phyloP scores from a whole-genome alignment of 2,797 vertebrate genomes.

The Tachyglossus aculeatus region DNA sequence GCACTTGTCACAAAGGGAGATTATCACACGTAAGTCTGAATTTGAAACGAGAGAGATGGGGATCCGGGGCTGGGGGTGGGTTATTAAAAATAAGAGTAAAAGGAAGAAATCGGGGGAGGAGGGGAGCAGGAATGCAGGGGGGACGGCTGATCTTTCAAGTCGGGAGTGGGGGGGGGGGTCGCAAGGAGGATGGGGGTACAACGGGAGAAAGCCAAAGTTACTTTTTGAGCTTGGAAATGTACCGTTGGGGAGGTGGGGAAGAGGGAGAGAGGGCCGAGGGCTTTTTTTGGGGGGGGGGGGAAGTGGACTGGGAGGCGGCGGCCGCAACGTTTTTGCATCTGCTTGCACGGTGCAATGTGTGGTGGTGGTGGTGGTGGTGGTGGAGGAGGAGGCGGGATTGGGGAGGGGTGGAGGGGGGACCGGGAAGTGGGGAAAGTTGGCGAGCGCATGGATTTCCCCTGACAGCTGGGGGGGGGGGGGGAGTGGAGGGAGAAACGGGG shows the following conservation, averaged over 20 bases:
- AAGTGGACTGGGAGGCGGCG: conserved; percentile 27
- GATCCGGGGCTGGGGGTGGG: conserved; percentile 45
- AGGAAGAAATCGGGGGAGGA: not conserved
- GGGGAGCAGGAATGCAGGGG: not conserved
- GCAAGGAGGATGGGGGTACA: conserved; percentile 8
- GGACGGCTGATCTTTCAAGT: not conserved
- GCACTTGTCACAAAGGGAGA: conserved; percentile 98
- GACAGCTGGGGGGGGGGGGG: conserved; percentile 39
- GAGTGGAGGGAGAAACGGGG: too few relatives aligned
- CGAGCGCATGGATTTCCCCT: conserved; percentile 51
- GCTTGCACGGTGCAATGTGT: conserved; percentile 56
- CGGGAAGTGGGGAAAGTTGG: conserved; percentile 63
- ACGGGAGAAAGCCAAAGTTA: conserved; percentile 36
- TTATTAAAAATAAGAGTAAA: not conserved
- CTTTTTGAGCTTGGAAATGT: conserved; percentile 2
- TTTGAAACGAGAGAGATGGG: conserved; percentile 59
- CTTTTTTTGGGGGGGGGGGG: conserved; percentile 27
- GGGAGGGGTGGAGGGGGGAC: conserved; percentile 25
- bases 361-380: conserved; percentile 57
- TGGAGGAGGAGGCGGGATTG: conserved; percentile 38
- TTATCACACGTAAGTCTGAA: conserved; percentile 88
- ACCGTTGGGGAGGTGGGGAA: not conserved
- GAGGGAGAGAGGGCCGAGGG: not conserved
- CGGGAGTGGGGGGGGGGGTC: conserved; percentile 26
- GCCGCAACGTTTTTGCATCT: conserved; percentile 50